Base-by-base conservation (phyloP, 2,797 vertebrate species). In the Micromesistius poutassou region DNA sequence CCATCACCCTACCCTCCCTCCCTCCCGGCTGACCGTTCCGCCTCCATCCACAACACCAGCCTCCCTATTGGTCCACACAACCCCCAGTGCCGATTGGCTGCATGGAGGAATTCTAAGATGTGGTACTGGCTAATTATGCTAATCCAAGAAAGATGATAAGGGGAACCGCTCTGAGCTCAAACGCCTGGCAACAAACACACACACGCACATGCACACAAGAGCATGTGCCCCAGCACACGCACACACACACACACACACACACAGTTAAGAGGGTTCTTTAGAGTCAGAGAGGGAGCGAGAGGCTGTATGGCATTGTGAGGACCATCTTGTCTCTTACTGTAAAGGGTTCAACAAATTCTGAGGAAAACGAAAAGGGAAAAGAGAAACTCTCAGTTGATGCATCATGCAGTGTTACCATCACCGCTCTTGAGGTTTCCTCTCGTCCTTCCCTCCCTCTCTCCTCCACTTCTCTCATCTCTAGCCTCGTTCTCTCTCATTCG, bases 91-190 rank as follows among this genome's bases (percentile, higher is more conserved):
- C 22, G 22, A 84, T 76, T 87, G 82, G 83, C 83, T 84, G 81
- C 33, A 55, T 66, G 62, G 55, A 74, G 42, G 68, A 68, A 82
- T 77, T 84, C 76, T 81, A 79, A 87, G 78, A 78, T 74, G 79
- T 62, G 81, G 76, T 78, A 80, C 79, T 79, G 79, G 80, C 87
- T 90, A 87, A 89, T 88, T 90, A 91, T 90, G 89, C 83, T 88
- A 93, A 93, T 87, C 91, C 87, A 84, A 46, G 33, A 72, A 79
- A 82, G 87, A 38, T 82, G 89, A 93, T 90, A 91, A 89, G 81
- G 72, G 83, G 9, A 75, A 74, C 2, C 0, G 72, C 79, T 86
- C 88, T 74, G 78, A 89, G 88, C 38, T 82, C 78, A 84, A 86
- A 78, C 74, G 84, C 77, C 70, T 78, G 2, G 78, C 85, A 76